Percentiles rank a stretch among this genome's conserved stretches.
Conservation (phyloP, 2,888 invertebrate species). For the Aethes cnicana region DNA sequence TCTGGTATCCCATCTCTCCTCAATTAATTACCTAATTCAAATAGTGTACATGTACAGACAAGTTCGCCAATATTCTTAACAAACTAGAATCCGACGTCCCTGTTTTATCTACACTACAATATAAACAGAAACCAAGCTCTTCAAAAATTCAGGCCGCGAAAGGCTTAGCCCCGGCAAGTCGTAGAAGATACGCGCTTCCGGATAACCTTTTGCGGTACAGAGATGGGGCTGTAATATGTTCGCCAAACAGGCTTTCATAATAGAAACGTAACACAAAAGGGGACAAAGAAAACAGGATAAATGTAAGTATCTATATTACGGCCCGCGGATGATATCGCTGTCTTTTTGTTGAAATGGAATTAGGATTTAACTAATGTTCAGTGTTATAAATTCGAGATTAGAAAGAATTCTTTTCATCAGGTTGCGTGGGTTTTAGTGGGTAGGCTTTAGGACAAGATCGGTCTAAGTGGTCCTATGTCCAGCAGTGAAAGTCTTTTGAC, state of each 20-base stretch:
- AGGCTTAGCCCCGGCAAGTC: constrained; percentile 6
- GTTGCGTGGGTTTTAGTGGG: too few relatives aligned
- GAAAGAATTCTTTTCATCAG: too few relatives aligned
- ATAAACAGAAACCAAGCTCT: constrained; percentile 4
- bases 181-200: constrained; percentile 15
- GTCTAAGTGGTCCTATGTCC: too few relatives aligned
- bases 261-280: constrained; percentile 49
- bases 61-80: too few relatives aligned
- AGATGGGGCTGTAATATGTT: constrained; percentile 51
- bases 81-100: too few relatives aligned
- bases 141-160: constrained; percentile 17
- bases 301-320: constrained; percentile 31
- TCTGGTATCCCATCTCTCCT: too few relatives aligned
- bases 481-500: too few relatives aligned
- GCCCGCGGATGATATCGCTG: constrained; percentile 5
- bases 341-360: constrained; percentile 12
- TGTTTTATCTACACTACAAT: too few relatives aligned
- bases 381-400: constrained; percentile 4
- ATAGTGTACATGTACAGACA: too few relatives aligned
- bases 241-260: constrained; percentile 54
- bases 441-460: too few relatives aligned
- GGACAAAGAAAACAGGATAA: constrained; percentile 49
- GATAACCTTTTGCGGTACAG: constrained; percentile 42
- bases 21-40: too few relatives aligned
- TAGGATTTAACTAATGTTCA: constrained; percentile 15